A percentile compares a stretch with the other conserved stretches of the same genome.
Conservation (phyloP, 1,140 invertebrate genomes). For the Scaptomyza pallida region DNA sequence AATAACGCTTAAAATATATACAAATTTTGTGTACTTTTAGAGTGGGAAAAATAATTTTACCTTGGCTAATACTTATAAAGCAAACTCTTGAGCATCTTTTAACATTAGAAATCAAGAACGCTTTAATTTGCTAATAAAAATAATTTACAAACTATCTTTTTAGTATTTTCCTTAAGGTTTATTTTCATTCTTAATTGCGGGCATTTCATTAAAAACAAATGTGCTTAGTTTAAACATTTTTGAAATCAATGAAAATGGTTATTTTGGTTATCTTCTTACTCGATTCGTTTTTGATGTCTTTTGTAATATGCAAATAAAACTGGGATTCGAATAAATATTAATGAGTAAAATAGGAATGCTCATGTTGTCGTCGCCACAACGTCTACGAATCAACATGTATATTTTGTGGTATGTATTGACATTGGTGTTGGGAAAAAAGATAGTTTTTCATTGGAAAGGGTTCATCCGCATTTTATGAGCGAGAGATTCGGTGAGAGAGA, state of each 20-base stretch:
- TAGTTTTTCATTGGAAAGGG: constrained; percentile 49
- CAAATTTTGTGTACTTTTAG: too few species aligned
- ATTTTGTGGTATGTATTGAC: constrained; percentile 10
- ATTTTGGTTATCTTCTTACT: neutral
- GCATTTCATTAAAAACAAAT: constrained; percentile 6
- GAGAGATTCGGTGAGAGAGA: constrained; percentile 35
- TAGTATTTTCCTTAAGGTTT: too few species aligned
- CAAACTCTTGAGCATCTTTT: too few species aligned
- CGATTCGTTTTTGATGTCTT: constrained; percentile 11
- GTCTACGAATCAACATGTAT: constrained; percentile 42
- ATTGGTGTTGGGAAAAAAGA: constrained; percentile 9
- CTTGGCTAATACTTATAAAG: too few species aligned
- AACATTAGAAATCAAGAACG: too few species aligned
- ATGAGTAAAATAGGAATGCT: constrained; percentile 42
- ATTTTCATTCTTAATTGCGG: neutral
- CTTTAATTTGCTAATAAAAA: too few species aligned
- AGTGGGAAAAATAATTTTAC: too few species aligned
- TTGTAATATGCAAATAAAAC: constrained; percentile 43
- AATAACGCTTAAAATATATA: too few species aligned
- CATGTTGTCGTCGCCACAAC: constrained; percentile 63
- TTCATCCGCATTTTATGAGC: constrained; percentile 57
- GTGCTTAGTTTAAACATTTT: constrained; percentile 1
- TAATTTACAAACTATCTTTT: too few species aligned
- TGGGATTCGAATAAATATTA: constrained; percentile 44
- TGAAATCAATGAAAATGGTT: constrained; percentile 5